A percentile compares a stretch with the other conserved stretches of the same genome.
Conservation (phyloP, 2,113 vertebrate species). For the Bolborhynchus lineola region DNA sequence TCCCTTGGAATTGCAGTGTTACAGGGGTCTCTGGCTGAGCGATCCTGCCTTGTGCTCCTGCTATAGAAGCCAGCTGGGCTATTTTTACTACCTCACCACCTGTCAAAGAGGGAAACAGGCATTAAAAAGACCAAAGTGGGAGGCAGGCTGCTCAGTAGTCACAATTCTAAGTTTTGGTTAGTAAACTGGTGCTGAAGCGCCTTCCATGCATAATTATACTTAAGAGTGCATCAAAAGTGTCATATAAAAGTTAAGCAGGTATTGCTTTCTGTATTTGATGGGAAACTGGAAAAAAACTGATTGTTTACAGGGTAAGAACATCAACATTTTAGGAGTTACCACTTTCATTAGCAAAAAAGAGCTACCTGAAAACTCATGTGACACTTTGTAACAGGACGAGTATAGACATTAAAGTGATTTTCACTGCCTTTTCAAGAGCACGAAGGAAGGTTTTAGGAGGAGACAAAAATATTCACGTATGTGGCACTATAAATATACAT, state of each 20-base stretch:
- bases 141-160: neutral
- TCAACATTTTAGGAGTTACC: conserved; percentile 37
- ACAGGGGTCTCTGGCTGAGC: conserved; percentile 89
- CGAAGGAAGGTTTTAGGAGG: neutral
- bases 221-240: conserved; percentile 69
- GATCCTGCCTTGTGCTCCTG: conserved; percentile 84
- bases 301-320: conserved; percentile 43
- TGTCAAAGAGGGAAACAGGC: conserved; percentile 53
- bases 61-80: conserved; percentile 84
- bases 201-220: conserved; percentile 79
- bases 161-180: conserved; percentile 68
- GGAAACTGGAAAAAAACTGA: conserved; percentile 53
- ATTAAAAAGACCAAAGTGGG: neutral
- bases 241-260: conserved; percentile 73
- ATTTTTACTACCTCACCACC: conserved; percentile 90
- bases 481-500: neutral
- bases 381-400: conserved; percentile 65
- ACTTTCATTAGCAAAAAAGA: conserved; percentile 35
- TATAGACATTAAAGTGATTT: conserved; percentile 59
- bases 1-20: conserved; percentile 92
- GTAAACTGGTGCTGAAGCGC: conserved; percentile 75
- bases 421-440: conserved; percentile 74
- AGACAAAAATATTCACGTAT: neutral
- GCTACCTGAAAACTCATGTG: conserved; percentile 73
- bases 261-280: conserved; percentile 54